A percentile compares a stretch with the other conserved stretches of the same genome.
These are phyloP conservation scores for Andricus quercusramuli DNA, from an alignment of 2,888 invertebrate genomes.

Conservation along the genomic window DNA sequence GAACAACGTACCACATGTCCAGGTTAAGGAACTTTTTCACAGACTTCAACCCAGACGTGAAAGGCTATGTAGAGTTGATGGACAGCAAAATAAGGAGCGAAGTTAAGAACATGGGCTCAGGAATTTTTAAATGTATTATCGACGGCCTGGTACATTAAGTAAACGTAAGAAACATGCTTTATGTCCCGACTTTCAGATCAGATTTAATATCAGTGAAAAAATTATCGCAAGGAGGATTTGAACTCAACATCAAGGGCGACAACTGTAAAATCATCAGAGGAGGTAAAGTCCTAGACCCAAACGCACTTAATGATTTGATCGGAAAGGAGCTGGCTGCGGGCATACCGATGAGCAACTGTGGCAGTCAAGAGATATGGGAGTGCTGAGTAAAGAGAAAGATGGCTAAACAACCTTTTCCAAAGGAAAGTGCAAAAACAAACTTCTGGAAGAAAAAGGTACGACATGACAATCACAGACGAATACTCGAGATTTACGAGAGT, in stretches of 20 bases:
- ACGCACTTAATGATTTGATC: too few species aligned
- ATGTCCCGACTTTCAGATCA: slow-evolving; percentile 47
- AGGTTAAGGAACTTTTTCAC: slow-evolving; percentile 21
- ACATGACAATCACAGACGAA: slow-evolving; percentile 68
- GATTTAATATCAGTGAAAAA: slow-evolving; percentile 55
- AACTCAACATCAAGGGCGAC: too few species aligned
- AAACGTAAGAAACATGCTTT: slow-evolving; percentile 51
- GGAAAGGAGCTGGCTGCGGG: too few species aligned
- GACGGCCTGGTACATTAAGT: slow-evolving; percentile 8
- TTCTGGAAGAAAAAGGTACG: too few species aligned
- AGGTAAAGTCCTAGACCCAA: too few species aligned
- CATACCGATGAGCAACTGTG: slow-evolving; percentile 30
- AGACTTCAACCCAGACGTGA: background rate
- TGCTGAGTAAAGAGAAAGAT: slow-evolving; percentile 58
- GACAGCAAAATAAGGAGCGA: slow-evolving; percentile 41
- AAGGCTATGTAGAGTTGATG: slow-evolving; percentile 34
- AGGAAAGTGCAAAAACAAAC: background rate
- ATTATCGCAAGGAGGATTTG: slow-evolving; percentile 45
- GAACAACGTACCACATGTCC: slow-evolving; percentile 44
- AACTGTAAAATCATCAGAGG: too few species aligned
- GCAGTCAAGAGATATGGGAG: background rate
- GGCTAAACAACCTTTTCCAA: slow-evolving; percentile 34
- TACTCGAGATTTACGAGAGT: slow-evolving; percentile 59
- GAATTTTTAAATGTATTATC: background rate
- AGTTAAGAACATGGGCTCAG: slow-evolving; percentile 24